Conservation (phyloP, 2,797 vertebrate species). For the Tadarida brasiliensis region DNA sequence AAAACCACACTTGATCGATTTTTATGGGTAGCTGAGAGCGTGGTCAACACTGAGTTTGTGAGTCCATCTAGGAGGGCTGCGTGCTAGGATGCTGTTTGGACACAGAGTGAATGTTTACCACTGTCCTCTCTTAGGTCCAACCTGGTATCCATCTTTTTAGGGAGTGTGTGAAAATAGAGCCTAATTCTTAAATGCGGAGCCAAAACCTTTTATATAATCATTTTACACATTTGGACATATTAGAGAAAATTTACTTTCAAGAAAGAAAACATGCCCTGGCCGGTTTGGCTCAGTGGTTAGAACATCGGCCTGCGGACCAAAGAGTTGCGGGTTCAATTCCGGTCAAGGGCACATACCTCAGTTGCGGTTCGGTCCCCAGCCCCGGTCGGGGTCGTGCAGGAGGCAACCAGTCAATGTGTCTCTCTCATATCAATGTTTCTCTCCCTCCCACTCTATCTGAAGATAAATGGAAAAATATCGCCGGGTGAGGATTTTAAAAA, state of each 20-base stretch:
- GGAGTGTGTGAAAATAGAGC: conserved; percentile 18
- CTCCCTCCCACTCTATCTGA: too few relatives aligned
- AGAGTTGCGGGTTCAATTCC: too few relatives aligned
- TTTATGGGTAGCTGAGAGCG: not conserved
- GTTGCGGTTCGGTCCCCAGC: too few relatives aligned
- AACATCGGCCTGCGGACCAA: too few relatives aligned
- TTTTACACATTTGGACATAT: not conserved
- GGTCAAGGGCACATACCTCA: too few relatives aligned
- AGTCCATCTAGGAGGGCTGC: not conserved
- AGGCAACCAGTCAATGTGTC: too few relatives aligned
- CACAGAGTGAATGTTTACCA: not conserved
- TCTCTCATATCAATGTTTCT: too few relatives aligned
- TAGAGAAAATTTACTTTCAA: not conserved
- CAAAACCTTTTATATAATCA: not conserved
- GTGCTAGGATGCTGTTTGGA: not conserved
- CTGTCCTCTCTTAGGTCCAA: not conserved
- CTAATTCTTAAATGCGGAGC: not conserved
- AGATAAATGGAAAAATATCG: too few relatives aligned
- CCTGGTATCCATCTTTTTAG: not conserved
- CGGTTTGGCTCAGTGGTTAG: too few relatives aligned
- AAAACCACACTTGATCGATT: conserved; percentile 12
- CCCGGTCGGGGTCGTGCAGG: too few relatives aligned
- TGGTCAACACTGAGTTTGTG: not conserved
- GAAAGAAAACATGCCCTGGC: not conserved
- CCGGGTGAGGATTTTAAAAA: too few relatives aligned